Evolutionary conservation across 2,888 invertebrate genomes (phyloP), one percentile per base, ranked within the genome.

Genomic region (Diogma glabrata): DNA sequence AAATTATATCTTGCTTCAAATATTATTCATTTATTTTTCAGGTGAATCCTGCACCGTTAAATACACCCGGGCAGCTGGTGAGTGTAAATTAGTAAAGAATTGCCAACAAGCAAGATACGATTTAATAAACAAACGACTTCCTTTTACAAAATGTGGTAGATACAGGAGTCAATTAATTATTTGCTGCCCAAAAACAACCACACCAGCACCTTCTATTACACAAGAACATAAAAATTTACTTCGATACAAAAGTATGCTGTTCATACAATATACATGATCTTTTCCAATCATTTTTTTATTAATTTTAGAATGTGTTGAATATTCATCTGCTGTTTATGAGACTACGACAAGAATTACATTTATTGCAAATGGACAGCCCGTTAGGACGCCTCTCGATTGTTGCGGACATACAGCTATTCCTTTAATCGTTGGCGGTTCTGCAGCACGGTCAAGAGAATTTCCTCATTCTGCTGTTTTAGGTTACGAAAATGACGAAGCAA

Each of bases 381-480:
- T 22, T 14, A 43, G 8, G n/a, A 43, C n/a, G 14, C n/a, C n/a
- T 22, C 20, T 7, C 22, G 47, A 47, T 47, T 7, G 12, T 5
- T 48, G 48, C 33, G 48, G 48, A 14, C 33, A 20, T n/a, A 14
- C 10, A 14, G 48, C 22, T 5, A 22, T 30, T 30, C 30, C 30
- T n/a, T 33, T 48, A 20, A 48, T 48, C 22, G 14, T 48, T 22
- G 48, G 33, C 19, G 48, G 48, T 12, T 7, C 20, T 14, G 20
- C 22, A 20, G 67, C 66, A 1, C 51, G 51, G 24, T 54, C 59
- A 0, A 53, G 54, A n/a, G 67, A 66, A 49, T 67, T 67, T 53
- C 66, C 65, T 1, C 67, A 67, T 22, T 67, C 67, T 63, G 67
- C 30, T n/a, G 30, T 48, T 9, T n/a, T 48, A 16, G 48, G 48